A percentile compares a stretch with the other conserved stretches of the same genome.
Conservation (phyloP, 2,113 vertebrate genomes). For the Percina caprodes region DNA sequence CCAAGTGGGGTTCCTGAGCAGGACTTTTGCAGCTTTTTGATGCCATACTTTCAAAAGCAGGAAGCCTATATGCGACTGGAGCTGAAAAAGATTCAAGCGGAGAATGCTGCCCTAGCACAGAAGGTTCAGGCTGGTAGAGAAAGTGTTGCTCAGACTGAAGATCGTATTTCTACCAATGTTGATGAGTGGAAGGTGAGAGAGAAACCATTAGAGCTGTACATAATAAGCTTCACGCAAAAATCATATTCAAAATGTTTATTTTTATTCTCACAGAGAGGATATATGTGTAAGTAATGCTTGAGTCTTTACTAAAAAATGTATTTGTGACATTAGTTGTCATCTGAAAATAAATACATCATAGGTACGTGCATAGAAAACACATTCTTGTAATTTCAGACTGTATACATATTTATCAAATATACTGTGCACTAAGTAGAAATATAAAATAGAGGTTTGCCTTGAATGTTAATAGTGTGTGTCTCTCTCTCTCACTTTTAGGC, state of each 20-base stretch:
- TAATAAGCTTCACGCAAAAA: neutral
- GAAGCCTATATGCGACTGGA: conserved; percentile 76
- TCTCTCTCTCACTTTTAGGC: conserved; percentile 58
- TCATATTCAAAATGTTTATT: neutral
- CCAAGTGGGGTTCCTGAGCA: conserved; percentile 83
- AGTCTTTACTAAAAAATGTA: neutral
- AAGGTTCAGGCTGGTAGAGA: conserved; percentile 79
- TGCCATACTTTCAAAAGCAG: conserved; percentile 82
- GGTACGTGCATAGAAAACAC: neutral
- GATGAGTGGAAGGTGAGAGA: conserved; percentile 82
- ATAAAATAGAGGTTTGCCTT: neutral
- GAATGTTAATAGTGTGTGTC: conserved; percentile 1
- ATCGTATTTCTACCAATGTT: conserved; percentile 71
- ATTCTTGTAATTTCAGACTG: neutral
- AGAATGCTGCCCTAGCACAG: conserved; percentile 78
- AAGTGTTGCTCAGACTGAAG: conserved; percentile 72
- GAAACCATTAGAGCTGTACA: neutral
- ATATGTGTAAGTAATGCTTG: neutral
- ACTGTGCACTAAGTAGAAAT: neutral
- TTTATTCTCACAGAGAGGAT: neutral
- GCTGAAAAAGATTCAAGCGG: conserved; percentile 79
- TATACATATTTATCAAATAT: neutral
- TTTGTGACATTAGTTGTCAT: neutral
- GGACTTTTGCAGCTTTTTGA: conserved; percentile 83
- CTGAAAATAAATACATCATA: neutral